Percentiles rank a stretch among this genome's conserved stretches.
phyloP scores from a whole-genome alignment of 2,797 vertebrate species.

The Enteromius paludinosus region DNA sequence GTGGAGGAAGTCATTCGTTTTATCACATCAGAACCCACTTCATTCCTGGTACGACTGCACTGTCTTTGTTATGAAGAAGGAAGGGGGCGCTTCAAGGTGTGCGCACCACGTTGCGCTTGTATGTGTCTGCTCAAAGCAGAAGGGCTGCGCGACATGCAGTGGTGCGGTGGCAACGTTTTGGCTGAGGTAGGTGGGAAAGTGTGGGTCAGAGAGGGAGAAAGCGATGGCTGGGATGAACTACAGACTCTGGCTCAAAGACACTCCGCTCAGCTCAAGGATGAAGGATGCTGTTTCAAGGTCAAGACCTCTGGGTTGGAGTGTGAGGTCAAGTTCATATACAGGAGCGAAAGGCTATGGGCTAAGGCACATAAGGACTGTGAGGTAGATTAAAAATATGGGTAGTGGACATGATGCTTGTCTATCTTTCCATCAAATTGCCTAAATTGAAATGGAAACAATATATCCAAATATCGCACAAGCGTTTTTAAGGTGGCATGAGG shows the following conservation, averaged over 20 bases:
- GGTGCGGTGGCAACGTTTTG: conserved; percentile 42
- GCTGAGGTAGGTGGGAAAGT: conserved; percentile 52
- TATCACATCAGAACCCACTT: conserved; percentile 54
- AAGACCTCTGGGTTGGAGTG: conserved; percentile 51
- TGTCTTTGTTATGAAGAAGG: conserved; percentile 59
- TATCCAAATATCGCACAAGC: neutral
- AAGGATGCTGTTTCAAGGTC: conserved; percentile 65
- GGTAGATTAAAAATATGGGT: conserved; percentile 45
- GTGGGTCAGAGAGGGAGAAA: conserved; percentile 60
- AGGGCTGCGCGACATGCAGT: conserved; percentile 23
- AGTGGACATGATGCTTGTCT: neutral
- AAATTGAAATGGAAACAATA: neutral
- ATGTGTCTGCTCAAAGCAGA: conserved; percentile 38
- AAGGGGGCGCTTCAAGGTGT: conserved; percentile 42
- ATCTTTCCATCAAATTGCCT: neutral
- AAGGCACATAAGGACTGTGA: conserved; percentile 55
- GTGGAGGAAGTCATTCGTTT: conserved; percentile 63
- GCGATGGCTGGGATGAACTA: conserved; percentile 38
- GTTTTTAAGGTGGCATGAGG: neutral
- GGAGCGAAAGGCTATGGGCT: conserved; percentile 56
- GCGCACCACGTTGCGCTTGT: conserved; percentile 49
- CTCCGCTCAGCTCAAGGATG: conserved; percentile 45
- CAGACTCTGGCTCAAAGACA: conserved; percentile 37
- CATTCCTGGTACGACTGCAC: conserved; percentile 59
- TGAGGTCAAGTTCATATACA: conserved; percentile 63